Percentiles rank a stretch among this genome's conserved stretches.
phyloP scores from a whole-genome alignment of 1,140 invertebrate species.

The Chlorops oryzae region DNA sequence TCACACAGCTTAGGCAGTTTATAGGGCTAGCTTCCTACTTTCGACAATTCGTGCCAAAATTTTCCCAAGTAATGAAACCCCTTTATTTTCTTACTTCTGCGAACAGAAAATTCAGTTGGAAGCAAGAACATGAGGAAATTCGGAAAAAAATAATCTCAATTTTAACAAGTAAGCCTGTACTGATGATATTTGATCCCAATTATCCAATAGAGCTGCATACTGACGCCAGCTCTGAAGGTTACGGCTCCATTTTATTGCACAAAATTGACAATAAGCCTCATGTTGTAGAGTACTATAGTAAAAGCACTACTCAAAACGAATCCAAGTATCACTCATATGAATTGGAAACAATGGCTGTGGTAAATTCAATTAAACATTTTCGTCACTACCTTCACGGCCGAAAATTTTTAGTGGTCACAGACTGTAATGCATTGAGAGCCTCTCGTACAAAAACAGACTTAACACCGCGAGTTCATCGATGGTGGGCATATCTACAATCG shows the following conservation, averaged over 20 bases:
- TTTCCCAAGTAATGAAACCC: conserved; percentile 7
- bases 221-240: too few species aligned
- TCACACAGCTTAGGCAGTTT: conserved; percentile 14
- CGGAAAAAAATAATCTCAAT: too few species aligned
- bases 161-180: too few species aligned
- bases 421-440: conserved; percentile 34
- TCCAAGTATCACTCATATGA: too few species aligned
- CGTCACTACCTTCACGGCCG: conserved; percentile 2
- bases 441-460: conserved; percentile 25
- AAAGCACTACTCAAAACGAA: neutral
- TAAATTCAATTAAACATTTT: conserved; percentile 9
- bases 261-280: neutral
- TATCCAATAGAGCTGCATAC: neutral
- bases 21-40: conserved; percentile 15
- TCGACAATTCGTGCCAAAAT: conserved; percentile 12
- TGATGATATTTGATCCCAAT: too few species aligned
- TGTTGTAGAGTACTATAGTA: conserved; percentile 1
- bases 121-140: too few species aligned
- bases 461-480: conserved; percentile 19
- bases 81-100: conserved; percentile 5
- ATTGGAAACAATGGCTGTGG: neutral
- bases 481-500: too few species aligned
- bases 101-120: conserved; percentile 2
- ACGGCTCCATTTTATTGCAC: conserved; percentile 2
- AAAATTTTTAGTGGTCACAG: conserved; percentile 24